These are phyloP conservation scores for Limnodromus scolopaceus DNA, from an alignment of 2,797 vertebrate species.

Conservation along the genomic window DNA sequence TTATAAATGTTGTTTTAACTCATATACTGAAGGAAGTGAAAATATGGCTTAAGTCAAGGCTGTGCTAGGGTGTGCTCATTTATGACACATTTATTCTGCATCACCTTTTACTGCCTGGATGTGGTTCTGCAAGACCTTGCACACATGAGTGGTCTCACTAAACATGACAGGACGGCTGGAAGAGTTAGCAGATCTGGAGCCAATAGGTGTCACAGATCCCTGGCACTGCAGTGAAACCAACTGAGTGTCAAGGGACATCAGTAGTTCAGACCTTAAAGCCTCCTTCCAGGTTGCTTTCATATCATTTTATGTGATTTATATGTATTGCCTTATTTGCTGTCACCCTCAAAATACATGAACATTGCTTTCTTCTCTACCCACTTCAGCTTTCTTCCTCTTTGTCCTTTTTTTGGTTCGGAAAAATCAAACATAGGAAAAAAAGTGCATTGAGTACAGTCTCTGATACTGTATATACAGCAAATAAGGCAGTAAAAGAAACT, in stretches of 20 bases:
- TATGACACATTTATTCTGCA: not conserved
- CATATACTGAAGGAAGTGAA: not conserved
- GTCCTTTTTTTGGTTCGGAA: not conserved
- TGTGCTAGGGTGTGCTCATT: not conserved
- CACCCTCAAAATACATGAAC: not conserved
- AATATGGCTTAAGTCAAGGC: not conserved
- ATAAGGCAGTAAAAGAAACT: not conserved
- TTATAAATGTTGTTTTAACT: not conserved
- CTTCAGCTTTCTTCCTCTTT: not conserved
- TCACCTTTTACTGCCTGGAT: not conserved
- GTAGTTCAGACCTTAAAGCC: not conserved
- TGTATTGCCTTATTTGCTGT: not conserved
- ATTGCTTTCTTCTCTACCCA: not conserved
- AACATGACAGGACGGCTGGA: not conserved
- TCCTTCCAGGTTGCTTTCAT: not conserved
- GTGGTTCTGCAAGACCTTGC: not conserved
- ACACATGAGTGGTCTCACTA: not conserved
- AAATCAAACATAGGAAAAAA: not conserved
- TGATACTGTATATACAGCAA: not conserved
- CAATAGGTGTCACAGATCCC: not conserved
- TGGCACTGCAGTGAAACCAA: not conserved
- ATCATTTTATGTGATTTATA: not conserved
- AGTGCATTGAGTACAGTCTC: not conserved
- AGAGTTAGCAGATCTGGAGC: not conserved
- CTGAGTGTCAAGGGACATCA: not conserved